Conservation (phyloP, 2,797 vertebrate genomes). For the Semotilus atromaculatus region DNA sequence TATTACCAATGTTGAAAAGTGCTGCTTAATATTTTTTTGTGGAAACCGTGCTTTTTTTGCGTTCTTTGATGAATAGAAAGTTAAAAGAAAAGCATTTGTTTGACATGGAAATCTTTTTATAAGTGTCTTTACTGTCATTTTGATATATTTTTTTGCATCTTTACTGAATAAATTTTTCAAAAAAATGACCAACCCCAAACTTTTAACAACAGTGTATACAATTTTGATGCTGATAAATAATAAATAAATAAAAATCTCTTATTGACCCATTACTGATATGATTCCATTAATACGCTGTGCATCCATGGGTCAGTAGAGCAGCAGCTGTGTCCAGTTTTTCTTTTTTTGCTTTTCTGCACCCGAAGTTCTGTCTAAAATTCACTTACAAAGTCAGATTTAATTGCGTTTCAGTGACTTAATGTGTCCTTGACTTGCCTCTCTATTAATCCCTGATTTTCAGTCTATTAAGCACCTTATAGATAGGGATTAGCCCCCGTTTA, state of each 20-base stretch:
- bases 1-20: neutral
- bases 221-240: neutral
- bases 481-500: slow-evolving; percentile 46
- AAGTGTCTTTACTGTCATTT: neutral
- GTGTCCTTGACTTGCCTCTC: slow-evolving; percentile 8
- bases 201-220: neutral
- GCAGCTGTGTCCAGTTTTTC: neutral
- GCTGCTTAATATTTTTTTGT: neutral
- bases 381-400: slow-evolving; percentile 22
- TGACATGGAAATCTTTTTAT: neutral
- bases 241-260: neutral
- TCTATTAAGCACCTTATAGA: slow-evolving; percentile 27
- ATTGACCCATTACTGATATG: neutral
- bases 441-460: slow-evolving; percentile 21
- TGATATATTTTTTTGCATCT: neutral
- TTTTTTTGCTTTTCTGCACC: neutral
- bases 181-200: too few species aligned
- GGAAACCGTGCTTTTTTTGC: neutral
- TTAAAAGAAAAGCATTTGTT: neutral
- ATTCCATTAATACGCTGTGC: neutral
- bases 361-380: neutral
- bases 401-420: neutral
- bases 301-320: neutral
- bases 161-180: neutral
- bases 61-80: neutral